Percentiles rank a stretch among this genome's conserved stretches.
Evolutionary conservation across 2,113 vertebrate species (phyloP).

Genomic region (Apteryx owenii): DNA sequence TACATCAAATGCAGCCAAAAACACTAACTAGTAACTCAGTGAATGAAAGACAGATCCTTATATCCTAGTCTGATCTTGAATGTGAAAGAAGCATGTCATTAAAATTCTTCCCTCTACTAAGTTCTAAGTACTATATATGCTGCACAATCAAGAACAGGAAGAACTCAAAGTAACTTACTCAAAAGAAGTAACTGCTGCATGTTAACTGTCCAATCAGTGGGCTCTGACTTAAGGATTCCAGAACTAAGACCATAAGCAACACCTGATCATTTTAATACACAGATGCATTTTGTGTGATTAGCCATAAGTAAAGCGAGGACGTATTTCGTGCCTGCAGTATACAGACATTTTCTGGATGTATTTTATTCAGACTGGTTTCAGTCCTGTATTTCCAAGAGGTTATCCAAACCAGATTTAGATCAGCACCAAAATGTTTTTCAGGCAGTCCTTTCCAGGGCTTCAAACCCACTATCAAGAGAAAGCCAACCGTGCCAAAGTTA

Average conservation of each 20-base stretch:
- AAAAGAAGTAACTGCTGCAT: background rate
- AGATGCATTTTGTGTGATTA: background rate
- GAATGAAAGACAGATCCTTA: background rate
- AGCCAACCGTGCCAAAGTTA: background rate
- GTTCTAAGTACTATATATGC: background rate
- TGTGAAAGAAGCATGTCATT: background rate
- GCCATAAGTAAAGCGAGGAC: background rate
- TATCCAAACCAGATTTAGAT: background rate
- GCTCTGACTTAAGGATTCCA: background rate
- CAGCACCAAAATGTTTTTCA: background rate
- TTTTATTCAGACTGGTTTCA: background rate
- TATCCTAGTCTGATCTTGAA: fast-evolving
- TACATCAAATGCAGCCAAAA: background rate
- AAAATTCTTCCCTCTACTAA: background rate
- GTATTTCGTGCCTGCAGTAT: background rate
- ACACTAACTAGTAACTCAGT: background rate
- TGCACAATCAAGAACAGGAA: background rate
- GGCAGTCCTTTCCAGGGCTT: background rate
- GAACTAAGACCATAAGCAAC: background rate
- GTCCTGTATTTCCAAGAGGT: background rate
- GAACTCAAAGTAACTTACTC: background rate
- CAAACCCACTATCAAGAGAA: background rate
- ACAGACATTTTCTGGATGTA: background rate
- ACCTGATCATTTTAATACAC: background rate
- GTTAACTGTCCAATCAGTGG: fast-evolving